Conservation (phyloP, 2,888 invertebrate species). For the Teleogryllus oceanicus region DNA sequence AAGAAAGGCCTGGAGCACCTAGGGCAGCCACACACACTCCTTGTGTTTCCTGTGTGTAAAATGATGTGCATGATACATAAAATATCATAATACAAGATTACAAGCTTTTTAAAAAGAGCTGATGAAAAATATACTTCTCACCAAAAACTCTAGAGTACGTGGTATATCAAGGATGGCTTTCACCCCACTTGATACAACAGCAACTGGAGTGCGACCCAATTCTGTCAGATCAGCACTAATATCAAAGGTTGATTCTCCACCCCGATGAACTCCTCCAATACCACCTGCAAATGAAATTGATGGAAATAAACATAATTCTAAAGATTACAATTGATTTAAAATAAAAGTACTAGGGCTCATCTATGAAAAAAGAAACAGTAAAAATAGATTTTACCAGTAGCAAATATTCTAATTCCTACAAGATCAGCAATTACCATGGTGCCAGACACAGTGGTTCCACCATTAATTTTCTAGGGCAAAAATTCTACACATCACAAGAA, state of each 20-base stretch:
- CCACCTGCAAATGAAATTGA: constrained; percentile 49
- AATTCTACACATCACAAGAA: constrained; percentile 29
- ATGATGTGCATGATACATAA: background rate
- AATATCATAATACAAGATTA: constrained; percentile 27
- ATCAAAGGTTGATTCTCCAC: constrained; percentile 82
- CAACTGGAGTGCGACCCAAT: constrained; percentile 78
- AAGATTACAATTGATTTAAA: too few species aligned
- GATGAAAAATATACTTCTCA: constrained; percentile 47
- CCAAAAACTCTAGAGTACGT: constrained; percentile 89
- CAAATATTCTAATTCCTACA: constrained; percentile 85
- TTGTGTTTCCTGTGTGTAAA: constrained; percentile 74
- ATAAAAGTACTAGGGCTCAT: too few species aligned
- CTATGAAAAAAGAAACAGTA: too few species aligned
- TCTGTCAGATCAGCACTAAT: constrained; percentile 93
- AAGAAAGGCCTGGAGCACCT: constrained; percentile 60
- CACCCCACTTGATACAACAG: constrained; percentile 92
- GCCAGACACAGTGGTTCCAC: constrained; percentile 95
- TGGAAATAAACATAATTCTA: background rate
- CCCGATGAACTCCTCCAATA: constrained; percentile 91
- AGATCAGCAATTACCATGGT: constrained; percentile 82
- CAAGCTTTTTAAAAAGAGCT: background rate
- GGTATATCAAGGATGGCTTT: constrained; percentile 96
- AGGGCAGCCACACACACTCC: constrained; percentile 86
- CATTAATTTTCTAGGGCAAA: constrained; percentile 56
- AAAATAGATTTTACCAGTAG: constrained; percentile 65